phyloP scores from a whole-genome alignment of 2,113 vertebrate species.

The Ptychochromis oligacanthus region DNA sequence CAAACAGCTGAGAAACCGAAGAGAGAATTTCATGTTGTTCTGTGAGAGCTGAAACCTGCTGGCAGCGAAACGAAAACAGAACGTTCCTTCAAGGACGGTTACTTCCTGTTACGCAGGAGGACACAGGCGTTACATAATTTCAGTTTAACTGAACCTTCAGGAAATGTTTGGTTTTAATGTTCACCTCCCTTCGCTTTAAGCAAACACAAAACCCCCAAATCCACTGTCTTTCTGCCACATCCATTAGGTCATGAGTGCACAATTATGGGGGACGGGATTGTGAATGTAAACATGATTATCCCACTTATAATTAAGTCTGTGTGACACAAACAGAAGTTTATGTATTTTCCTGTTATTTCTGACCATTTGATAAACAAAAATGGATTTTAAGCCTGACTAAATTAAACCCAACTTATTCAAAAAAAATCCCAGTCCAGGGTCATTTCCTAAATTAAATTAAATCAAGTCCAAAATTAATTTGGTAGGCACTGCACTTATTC shows the following conservation, averaged over 20 bases:
- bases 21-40: not conserved
- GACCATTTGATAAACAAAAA: not conserved
- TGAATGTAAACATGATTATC: not conserved
- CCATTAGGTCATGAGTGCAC: not conserved
- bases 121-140: not conserved
- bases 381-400: not conserved
- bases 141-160: not conserved
- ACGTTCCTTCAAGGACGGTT: not conserved
- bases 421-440: not conserved
- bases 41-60: not conserved
- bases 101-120: not conserved
- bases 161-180: not conserved
- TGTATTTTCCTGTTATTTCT: not conserved
- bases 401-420: not conserved
- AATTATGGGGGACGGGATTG: not conserved
- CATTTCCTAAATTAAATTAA: no score
- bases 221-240: no score
- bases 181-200: no score
- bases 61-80: not conserved
- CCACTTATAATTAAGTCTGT: not conserved
- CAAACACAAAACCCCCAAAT: no score
- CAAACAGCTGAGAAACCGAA: not conserved
- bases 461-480: not conserved
- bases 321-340: not conserved
- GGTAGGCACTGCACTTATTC: not conserved